Evolutionary conservation across 35 echinoderm and acorn worm genomes (phyloP).

Genomic region (Anneissia japonica): DNA sequence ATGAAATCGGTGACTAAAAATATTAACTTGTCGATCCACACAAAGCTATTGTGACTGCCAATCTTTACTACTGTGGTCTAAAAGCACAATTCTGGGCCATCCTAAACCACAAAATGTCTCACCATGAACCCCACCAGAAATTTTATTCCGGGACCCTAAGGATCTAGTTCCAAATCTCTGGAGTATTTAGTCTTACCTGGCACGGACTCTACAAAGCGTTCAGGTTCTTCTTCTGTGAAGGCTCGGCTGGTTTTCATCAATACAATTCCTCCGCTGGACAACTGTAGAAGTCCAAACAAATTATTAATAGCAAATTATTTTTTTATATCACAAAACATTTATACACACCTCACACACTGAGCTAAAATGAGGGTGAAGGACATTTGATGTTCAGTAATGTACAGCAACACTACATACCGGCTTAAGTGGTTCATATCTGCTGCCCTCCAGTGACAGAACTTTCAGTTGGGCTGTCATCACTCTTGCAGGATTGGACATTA

Average conservation of each 20-base stretch:
- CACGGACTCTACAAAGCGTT: conserved; percentile 59
- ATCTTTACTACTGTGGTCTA: no score
- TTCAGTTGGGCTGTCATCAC: conserved; percentile 67
- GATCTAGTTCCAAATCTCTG: neutral
- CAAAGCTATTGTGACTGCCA: no score
- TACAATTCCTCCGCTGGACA: conserved; percentile 64
- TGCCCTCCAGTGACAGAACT: conserved; percentile 36
- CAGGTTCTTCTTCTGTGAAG: conserved; percentile 33
- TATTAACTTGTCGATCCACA: neutral
- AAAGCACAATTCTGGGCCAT: no score
- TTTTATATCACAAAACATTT: neutral
- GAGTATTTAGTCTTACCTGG: conserved; percentile 43
- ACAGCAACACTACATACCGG: conserved; percentile 55
- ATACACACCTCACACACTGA: neutral
- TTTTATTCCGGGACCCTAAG: no score
- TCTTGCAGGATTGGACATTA: conserved; percentile 67
- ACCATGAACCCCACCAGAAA: no score
- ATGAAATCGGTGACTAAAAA: neutral
- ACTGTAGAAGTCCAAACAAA: no score
- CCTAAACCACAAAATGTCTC: no score
- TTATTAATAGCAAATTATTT: neutral
- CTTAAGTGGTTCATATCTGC: conserved; percentile 60
- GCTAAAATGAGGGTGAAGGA: no score
- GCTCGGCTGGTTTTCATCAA: conserved; percentile 57
- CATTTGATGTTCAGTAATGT: no score